Base-by-base conservation (phyloP, 2,113 vertebrate genomes). In the Monopterus albus region DNA sequence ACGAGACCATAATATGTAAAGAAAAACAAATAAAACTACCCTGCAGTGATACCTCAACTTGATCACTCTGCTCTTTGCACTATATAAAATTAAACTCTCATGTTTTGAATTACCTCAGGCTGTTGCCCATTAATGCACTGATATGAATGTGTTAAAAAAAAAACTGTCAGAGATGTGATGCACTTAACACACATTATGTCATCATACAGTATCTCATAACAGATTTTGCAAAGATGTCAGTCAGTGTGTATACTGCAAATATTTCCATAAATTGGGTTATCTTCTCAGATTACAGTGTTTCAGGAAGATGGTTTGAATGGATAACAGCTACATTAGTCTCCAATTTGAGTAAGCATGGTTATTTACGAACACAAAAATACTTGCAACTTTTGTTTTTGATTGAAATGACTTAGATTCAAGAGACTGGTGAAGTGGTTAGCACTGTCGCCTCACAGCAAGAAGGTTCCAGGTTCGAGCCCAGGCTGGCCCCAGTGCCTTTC, bases 21-120 rank as follows among this genome's bases (percentile, higher is more conserved):
- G 55, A 72, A 75, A 71, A 49, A 45, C 43, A 80, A 69, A 74
- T 68, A 59, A 52, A 60, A 47, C 38, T 49, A 39, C 46, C 56
- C 28, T 60, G 61, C 57, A 64, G n/a, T 62, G 28, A 43, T 81
- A 68, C 78, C 80, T 75, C 23, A 45, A 61, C 69, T 55, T 49
- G 20, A 83, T 83, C 71, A 35, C 26, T 76, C 20, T 53, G 79
- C 62, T 80, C 72, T 71, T 81, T 78, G 64, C 26, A 6, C 69
- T 43, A 49, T 70, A 71, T 61, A 75, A 78, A 82, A 68, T 71
- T 33, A 75, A 77, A 72, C 71, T 79, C 77, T 74, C 49, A 42
- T 70, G 68, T 69, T 72, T 72, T 64, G 46, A 68, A 83, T 85
- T 81, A 77, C 77, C 69, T 66, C 42, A 26, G 68, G 64, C 79